Conservation (phyloP, 2,113 vertebrate species). For the Octodon degus region DNA sequence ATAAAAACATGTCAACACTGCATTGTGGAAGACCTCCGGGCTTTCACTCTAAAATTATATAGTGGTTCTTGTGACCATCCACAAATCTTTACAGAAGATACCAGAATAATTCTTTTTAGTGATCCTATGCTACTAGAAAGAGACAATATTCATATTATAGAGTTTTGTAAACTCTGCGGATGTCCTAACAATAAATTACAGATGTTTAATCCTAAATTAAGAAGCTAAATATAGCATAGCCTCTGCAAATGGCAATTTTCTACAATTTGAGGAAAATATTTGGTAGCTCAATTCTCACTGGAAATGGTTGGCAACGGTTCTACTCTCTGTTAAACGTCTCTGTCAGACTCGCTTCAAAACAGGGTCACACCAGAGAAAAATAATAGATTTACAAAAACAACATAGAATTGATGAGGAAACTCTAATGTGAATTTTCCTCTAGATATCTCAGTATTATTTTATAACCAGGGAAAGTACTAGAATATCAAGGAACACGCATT, state of each 20-base stretch:
- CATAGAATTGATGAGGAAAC: conserved; percentile 52
- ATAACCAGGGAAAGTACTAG: not conserved
- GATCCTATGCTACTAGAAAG: not conserved
- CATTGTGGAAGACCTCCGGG: not conserved
- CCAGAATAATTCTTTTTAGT: conserved; percentile 60
- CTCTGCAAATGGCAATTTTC: conserved; percentile 73
- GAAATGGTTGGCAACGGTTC: conserved; percentile 60
- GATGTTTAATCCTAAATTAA: conserved; percentile 79
- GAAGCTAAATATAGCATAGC: conserved; percentile 70
- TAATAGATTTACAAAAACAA: conserved; percentile 25
- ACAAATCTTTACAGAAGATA: conserved; percentile 46
- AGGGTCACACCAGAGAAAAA: conserved; percentile 48
- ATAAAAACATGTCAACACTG: conserved; percentile 65
- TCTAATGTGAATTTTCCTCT: conserved; percentile 54
- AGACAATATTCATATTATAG: conserved; percentile 55
- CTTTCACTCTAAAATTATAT: conserved; percentile 64
- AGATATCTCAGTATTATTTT: conserved; percentile 24
- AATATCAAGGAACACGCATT: conserved; percentile 17
- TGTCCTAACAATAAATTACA: conserved; percentile 70
- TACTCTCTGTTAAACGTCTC: conserved; percentile 62
- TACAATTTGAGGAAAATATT: conserved; percentile 76
- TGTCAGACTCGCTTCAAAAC: conserved; percentile 42
- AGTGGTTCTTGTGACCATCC: conserved; percentile 60
- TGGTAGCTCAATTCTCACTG: conserved; percentile 74
- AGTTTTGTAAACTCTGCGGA: conserved; percentile 59